Evolutionary conservation across 1,140 invertebrate genomes (phyloP).

Genomic region (Radopholus similis): DNA sequence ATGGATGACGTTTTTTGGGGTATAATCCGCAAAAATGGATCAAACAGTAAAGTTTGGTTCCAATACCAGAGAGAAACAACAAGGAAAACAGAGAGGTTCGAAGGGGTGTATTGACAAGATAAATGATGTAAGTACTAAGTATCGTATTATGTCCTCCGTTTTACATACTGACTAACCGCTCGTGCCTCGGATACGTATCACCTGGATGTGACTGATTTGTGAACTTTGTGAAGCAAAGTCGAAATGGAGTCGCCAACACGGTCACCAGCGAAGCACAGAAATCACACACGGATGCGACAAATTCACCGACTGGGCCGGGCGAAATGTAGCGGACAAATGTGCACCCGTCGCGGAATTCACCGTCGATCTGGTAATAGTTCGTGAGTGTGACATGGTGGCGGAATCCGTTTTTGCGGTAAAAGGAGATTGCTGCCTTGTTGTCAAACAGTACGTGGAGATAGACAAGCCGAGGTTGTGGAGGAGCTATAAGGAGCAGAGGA

Average conservation of each 20-base stretch:
- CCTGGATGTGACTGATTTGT: not conserved
- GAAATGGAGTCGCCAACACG: slow-evolving; percentile 6
- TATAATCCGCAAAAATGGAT: too few relatives aligned
- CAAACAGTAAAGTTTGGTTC: too few relatives aligned
- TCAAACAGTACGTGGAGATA: slow-evolving; percentile 11
- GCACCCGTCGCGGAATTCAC: slow-evolving; percentile 2
- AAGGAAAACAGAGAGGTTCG: too few relatives aligned
- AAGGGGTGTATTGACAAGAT: too few relatives aligned
- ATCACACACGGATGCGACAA: slow-evolving; percentile 5
- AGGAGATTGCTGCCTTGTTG: slow-evolving; percentile 9
- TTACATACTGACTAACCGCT: not conserved
- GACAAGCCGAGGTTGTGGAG: not conserved
- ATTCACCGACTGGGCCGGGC: not conserved
- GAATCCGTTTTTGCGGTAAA: slow-evolving; percentile 21
- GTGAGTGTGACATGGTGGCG: slow-evolving; percentile 5
- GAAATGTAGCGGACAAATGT: slow-evolving; percentile 7
- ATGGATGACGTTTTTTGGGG: too few relatives aligned
- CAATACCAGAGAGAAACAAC: too few relatives aligned
- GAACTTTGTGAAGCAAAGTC: not conserved
- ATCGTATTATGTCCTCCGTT: too few relatives aligned
- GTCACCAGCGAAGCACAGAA: slow-evolving; percentile 3
- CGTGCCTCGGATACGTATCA: not conserved
- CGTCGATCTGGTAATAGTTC: slow-evolving; percentile 7
- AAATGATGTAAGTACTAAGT: too few relatives aligned
- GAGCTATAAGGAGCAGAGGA: not conserved